Evolutionary conservation across 1,140 invertebrate species (phyloP).

Genomic region (Parapsyche elsis): DNA sequence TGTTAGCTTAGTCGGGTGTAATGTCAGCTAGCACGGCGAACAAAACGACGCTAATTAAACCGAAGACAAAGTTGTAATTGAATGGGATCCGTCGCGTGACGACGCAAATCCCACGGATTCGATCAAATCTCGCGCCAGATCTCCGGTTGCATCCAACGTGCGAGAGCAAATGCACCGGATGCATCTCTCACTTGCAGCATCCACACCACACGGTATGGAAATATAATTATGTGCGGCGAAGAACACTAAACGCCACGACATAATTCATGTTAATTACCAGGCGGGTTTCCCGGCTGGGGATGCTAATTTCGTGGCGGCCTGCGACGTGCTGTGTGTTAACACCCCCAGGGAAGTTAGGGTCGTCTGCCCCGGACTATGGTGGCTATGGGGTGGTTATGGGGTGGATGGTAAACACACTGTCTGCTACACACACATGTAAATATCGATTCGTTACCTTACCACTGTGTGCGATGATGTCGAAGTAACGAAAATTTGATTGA

Average conservation of each 20-base stretch:
- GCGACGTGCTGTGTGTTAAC: not conserved
- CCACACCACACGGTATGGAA: constrained; percentile 33
- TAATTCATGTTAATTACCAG: constrained; percentile 52
- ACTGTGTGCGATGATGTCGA: too few species aligned
- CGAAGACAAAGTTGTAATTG: constrained; percentile 33
- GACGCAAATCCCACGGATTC: not conserved
- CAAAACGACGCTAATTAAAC: constrained; percentile 29
- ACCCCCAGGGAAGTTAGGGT: constrained; percentile 15
- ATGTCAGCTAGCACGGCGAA: not conserved
- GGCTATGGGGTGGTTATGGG: too few species aligned
- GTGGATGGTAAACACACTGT: too few species aligned
- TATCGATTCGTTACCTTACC: not conserved
- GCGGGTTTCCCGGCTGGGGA: not conserved
- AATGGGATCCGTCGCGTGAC: not conserved
- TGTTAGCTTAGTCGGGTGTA: not conserved
- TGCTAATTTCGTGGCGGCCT: constrained; percentile 40
- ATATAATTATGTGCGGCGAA: constrained; percentile 47
- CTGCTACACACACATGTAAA: not conserved
- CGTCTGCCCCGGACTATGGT: not conserved
- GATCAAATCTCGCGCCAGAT: not conserved
- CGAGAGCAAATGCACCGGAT: too few species aligned
- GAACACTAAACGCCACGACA: constrained; percentile 32
- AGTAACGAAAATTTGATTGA: too few species aligned
- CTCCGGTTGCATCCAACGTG: not conserved
- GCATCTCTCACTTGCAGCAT: not conserved